Evolutionary conservation across 37 sponge, comb jelly and placozoan species (phyloP).

Genomic region (Halichondria panicea): DNA sequence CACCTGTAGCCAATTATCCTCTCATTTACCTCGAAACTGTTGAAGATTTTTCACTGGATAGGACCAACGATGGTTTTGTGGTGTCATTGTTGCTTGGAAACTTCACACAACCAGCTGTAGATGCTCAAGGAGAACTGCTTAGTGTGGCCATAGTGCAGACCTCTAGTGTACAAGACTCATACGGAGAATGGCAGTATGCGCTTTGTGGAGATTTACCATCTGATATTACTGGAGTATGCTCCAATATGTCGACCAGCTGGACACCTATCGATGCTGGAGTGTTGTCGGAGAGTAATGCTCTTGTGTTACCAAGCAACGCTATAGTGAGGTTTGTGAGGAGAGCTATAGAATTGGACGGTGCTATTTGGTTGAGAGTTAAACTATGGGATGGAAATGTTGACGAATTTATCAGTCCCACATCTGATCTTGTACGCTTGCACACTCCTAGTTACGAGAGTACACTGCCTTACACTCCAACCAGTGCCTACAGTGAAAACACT

Average conservation of each 20-base stretch:
- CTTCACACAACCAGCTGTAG: conserved; percentile 40
- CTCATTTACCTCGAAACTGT: conserved; percentile 46
- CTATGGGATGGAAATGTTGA: conserved; percentile 85
- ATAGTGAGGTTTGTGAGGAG: conserved; percentile 66
- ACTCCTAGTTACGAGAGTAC: conserved; percentile 25
- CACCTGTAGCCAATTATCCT: conserved; percentile 33
- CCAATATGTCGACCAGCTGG: conserved; percentile 28
- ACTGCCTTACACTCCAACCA: conserved; percentile 30
- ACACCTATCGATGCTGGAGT: not conserved
- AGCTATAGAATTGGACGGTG: conserved; percentile 58
- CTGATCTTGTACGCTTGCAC: conserved; percentile 13
- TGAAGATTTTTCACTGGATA: conserved; percentile 7
- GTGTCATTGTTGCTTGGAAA: conserved; percentile 59
- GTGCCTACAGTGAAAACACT: conserved; percentile 53
- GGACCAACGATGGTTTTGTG: conserved; percentile 44
- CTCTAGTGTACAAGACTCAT: not conserved
- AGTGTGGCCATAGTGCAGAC: conserved; percentile 59
- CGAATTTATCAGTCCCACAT: conserved; percentile 52
- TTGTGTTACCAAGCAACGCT: conserved; percentile 66
- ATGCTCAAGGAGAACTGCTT: conserved; percentile 69
- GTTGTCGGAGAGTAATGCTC: conserved; percentile 52
- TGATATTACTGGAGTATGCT: conserved; percentile 17
- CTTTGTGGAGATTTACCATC: conserved; percentile 16
- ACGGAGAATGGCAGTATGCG: conserved; percentile 82
- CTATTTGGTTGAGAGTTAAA: conserved; percentile 75